Evolutionary conservation across 2,888 invertebrate genomes (phyloP).

Genomic region (Chymomyza procnemis): DNA sequence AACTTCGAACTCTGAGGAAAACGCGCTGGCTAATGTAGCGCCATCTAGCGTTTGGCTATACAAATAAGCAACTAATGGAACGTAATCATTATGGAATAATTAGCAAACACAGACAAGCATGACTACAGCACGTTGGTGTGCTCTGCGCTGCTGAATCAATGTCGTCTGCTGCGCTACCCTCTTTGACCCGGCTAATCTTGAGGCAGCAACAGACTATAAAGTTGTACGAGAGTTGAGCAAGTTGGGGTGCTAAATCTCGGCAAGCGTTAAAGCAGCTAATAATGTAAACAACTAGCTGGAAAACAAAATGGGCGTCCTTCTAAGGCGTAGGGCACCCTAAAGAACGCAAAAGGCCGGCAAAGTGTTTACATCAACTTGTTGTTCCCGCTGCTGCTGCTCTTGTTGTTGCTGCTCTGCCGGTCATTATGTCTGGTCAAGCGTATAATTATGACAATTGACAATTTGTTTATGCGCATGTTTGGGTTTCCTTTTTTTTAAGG

Average conservation of each 20-base stretch:
- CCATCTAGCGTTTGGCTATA: not conserved
- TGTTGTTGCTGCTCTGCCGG: slow-evolving; percentile 27
- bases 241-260: slow-evolving; percentile 42
- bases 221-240: slow-evolving; percentile 3
- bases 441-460: slow-evolving; percentile 67
- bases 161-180: not conserved
- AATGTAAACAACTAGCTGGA: slow-evolving; percentile 60
- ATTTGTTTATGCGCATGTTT: slow-evolving; percentile 47
- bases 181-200: not conserved
- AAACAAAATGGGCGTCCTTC: slow-evolving; percentile 9
- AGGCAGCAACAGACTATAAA: not conserved
- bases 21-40: not conserved
- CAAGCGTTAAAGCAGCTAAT: slow-evolving; percentile 60
- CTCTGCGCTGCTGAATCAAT: not conserved
- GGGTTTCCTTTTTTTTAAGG: slow-evolving; percentile 17
- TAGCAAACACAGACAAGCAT: slow-evolving; percentile 43
- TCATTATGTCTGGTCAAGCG: slow-evolving; percentile 53
- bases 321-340: slow-evolving; percentile 8
- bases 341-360: slow-evolving; percentile 13
- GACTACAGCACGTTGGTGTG: not conserved
- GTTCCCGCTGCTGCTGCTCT: slow-evolving; percentile 30
- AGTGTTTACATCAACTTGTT: slow-evolving; percentile 34
- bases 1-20: not conserved
- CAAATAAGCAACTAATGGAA: slow-evolving; percentile 45
- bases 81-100: slow-evolving; percentile 65